A percentile compares a stretch with the other conserved stretches of the same genome.
Evolutionary conservation across 2,888 invertebrate genomes (phyloP).

Genomic region (Ectropis crepuscularia): DNA sequence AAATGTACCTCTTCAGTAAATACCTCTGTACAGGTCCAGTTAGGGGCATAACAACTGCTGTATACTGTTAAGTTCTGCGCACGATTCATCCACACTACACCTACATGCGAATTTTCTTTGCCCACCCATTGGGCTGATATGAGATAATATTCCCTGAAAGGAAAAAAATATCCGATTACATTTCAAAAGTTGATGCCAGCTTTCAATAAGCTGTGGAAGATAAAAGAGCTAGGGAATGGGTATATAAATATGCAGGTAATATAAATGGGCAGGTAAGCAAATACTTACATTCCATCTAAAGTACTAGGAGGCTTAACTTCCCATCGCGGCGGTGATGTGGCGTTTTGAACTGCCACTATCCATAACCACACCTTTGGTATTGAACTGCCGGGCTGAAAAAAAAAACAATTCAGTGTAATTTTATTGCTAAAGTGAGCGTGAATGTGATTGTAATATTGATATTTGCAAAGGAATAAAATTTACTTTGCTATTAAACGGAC

Average conservation of each 20-base stretch:
- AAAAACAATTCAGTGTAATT: conserved; percentile 21
- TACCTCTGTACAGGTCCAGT: conserved; percentile 94
- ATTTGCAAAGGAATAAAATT: too few species aligned
- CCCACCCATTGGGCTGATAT: conserved; percentile 96
- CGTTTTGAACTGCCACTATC: conserved; percentile 90
- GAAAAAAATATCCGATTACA: not conserved
- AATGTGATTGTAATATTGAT: too few species aligned
- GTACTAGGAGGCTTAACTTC: conserved; percentile 90
- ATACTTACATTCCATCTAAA: conserved; percentile 91
- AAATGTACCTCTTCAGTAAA: conserved; percentile 34
- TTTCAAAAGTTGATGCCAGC: too few species aligned
- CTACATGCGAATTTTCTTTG: conserved; percentile 90
- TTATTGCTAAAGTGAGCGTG: too few species aligned
- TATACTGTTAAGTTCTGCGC: conserved; percentile 96
- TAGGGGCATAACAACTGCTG: conserved; percentile 92
- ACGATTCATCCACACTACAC: conserved; percentile 96
- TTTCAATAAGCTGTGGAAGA: too few species aligned
- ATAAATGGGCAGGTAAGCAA: not conserved
- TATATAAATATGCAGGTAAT: too few species aligned
- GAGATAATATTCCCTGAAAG: conserved; percentile 93
- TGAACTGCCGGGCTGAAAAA: conserved; percentile 90
- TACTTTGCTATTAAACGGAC: too few species aligned
- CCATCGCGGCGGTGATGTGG: conserved; percentile 86
- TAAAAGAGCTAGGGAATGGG: too few species aligned
- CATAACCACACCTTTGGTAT: conserved; percentile 94